phyloP scores from a whole-genome alignment of 2,888 invertebrate species.

The Acleris laterana region DNA sequence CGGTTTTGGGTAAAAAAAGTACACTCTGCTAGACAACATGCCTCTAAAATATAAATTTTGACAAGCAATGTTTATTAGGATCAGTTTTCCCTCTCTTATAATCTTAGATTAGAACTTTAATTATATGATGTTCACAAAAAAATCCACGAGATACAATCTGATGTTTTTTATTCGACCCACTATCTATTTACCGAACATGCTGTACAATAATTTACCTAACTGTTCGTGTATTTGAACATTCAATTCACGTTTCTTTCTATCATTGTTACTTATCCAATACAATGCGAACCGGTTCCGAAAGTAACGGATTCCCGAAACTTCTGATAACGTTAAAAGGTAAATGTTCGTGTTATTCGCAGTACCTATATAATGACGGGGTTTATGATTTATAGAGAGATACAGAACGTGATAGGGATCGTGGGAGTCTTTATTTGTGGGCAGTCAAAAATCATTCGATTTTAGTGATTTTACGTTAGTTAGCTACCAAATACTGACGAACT shows the following conservation, averaged over 20 bases:
- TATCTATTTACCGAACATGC: neutral
- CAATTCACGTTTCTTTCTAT: neutral
- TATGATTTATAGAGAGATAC: neutral
- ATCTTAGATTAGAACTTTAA: too few relatives aligned
- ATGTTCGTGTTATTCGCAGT: conserved; percentile 24
- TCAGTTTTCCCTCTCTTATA: too few relatives aligned
- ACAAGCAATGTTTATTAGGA: too few relatives aligned
- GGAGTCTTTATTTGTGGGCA: conserved; percentile 3
- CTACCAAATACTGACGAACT: too few relatives aligned
- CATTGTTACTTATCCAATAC: conserved; percentile 23
- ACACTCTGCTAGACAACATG: too few relatives aligned
- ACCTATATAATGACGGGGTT: conserved; percentile 29
- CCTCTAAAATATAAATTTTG: too few relatives aligned
- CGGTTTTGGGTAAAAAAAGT: too few relatives aligned
- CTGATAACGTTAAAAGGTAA: conserved; percentile 12
- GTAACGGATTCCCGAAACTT: conserved; percentile 15
- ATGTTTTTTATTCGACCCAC: too few relatives aligned
- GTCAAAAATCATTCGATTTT: neutral
- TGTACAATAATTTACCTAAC: neutral
- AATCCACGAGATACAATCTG: too few relatives aligned
- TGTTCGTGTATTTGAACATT: neutral
- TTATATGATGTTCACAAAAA: too few relatives aligned
- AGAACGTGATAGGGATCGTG: conserved; percentile 14
- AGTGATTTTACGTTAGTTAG: too few relatives aligned
- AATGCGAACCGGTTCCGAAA: conserved; percentile 20